These are phyloP conservation scores for Oscheius sp. DNA, from an alignment of 2,888 invertebrate genomes.

Conservation along the genomic window DNA sequence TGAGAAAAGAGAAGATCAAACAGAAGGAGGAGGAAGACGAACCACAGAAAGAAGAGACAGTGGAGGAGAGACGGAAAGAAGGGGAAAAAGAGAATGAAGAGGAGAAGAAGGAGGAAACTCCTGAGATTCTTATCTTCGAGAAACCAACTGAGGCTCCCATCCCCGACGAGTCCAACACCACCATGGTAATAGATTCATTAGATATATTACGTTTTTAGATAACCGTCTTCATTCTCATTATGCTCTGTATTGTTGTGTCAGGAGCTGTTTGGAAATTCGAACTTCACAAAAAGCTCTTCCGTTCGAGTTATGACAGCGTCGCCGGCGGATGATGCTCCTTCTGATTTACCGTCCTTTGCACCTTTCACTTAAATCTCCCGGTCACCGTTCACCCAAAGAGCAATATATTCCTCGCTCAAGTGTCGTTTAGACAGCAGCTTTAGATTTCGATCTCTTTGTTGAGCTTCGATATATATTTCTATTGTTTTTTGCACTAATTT, in stretches of 20 bases:
- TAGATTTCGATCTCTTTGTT: neutral
- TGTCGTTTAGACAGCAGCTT: conserved; percentile 23
- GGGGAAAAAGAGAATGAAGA: conserved; percentile 46
- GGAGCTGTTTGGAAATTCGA: conserved; percentile 69
- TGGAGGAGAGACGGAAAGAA: conserved; percentile 44
- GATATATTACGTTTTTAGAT: conserved; percentile 34
- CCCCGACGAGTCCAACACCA: conserved; percentile 59
- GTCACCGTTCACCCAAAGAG: neutral
- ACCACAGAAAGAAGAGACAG: conserved; percentile 28
- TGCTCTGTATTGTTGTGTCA: conserved; percentile 66
- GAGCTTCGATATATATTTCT: neutral
- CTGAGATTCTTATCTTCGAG: conserved; percentile 63
- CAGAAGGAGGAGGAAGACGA: conserved; percentile 35
- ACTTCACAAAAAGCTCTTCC: conserved; percentile 68
- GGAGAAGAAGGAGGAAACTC: conserved; percentile 37
- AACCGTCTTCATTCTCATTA: conserved; percentile 67
- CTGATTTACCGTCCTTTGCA: no score
- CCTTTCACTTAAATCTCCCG: conserved; percentile 21
- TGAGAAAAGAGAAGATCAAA: conserved; percentile 34
- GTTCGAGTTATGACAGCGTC: conserved; percentile 69
- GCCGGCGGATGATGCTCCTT: conserved; percentile 59
- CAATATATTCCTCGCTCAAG: conserved; percentile 16
- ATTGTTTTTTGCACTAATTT: conserved; percentile 8
- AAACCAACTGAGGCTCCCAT: conserved; percentile 61
- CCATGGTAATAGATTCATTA: conserved; percentile 40